Conservation (phyloP, 2,888 invertebrate species). For the Choristoneura rosaceana region DNA sequence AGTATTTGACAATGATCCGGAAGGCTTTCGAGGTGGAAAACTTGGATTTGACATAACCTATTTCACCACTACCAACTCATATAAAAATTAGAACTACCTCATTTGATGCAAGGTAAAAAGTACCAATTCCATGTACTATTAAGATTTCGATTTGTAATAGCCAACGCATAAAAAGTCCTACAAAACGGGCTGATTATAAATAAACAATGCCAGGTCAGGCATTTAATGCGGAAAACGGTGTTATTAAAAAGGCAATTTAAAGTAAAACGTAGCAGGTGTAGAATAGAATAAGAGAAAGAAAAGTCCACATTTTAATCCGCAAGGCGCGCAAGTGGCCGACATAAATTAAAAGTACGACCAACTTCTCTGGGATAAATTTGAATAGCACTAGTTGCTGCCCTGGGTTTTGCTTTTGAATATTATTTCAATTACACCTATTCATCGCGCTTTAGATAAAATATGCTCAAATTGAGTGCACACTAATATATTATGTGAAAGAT, state of each 20-base stretch:
- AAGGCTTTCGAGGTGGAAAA: too few species aligned
- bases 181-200: background rate
- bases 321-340: slow-evolving; percentile 53
- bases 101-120: too few species aligned
- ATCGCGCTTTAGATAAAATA: too few species aligned
- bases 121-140: too few species aligned
- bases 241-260: slow-evolving; percentile 43
- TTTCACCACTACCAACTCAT: too few species aligned
- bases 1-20: too few species aligned
- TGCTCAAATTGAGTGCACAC: too few species aligned
- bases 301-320: slow-evolving; percentile 53
- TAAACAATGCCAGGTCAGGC: background rate
- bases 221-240: slow-evolving; percentile 26
- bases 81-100: too few species aligned
- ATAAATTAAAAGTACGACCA: slow-evolving; percentile 67
- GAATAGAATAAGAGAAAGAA: slow-evolving; percentile 48
- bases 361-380: slow-evolving; percentile 49
- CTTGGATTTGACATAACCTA: too few species aligned
- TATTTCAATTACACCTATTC: background rate
- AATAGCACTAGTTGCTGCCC: slow-evolving; percentile 16
- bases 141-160: background rate
- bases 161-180: background rate
- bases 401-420: slow-evolving; percentile 13
- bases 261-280: slow-evolving; percentile 54
- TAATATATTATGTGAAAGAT: too few species aligned